Base-by-base conservation (phyloP, 2,797 vertebrate species). In the Tokudaia tokunoshimensis region DNA sequence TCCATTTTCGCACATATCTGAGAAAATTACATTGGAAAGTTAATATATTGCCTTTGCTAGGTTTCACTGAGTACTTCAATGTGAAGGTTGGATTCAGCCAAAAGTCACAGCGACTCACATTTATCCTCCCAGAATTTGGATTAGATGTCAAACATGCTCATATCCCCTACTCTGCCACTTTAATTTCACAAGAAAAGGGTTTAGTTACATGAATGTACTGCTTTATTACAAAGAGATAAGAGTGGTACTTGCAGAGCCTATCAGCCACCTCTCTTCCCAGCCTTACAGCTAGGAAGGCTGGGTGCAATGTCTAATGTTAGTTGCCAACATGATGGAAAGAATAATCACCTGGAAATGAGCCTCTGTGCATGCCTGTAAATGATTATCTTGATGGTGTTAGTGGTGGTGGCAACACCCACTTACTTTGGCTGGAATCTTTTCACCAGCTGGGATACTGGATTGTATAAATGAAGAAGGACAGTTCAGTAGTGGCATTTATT, bases 1-100 rank as follows among this genome's bases (percentile, higher is more conserved):
- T 98, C 96, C 44, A 97, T 97, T 97, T 97, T 97, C 97, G 96
- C 72, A 91, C 91, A 94, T 91, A 97, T 97, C 72, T 83, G 96
- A 95, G 95, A 81, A 97, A 97, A 97, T 95, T 92, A 96, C 96
- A 91, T 24, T 81, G 94, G 95, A 94, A 97, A 97, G 90, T 82
- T 89, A 95, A 96, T 94, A 96, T 57, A 94, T 52, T 94, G 96
- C 89, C 63, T 97, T 94, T 91, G 26, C 89, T 87, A 50, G 29
- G 67, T 96, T 96, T 97, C 92, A 57, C 41, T 95, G 94, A 94
- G 84, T 78, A 76, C 37, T 44, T 75, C 75, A 57, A 6, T 4
- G n/a, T 61, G 82, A 94, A 87, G 55, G 67, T 41, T 80, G 59
- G 81, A 88, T 90, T 72, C 57, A 94, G 55, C 10, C 91, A 41